Evolutionary conservation across 1,140 invertebrate species (phyloP), one percentile per base, ranked within the genome.

Genomic region (Drosophila baimaii): DNA sequence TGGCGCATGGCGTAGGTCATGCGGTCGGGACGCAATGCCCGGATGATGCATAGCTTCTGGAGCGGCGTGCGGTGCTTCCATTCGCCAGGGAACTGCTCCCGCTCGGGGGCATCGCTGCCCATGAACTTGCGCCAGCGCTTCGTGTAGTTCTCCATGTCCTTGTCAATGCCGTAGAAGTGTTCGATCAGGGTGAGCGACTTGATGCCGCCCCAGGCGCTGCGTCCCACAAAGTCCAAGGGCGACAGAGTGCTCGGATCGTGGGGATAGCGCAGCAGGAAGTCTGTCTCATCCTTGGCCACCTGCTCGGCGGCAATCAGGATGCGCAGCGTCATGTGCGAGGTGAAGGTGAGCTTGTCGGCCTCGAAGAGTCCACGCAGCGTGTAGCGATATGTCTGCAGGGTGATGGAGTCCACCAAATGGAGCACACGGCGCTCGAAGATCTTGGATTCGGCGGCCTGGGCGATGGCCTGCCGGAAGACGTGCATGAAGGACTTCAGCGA

Each of bases 91-190:
- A 98, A 95, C 92, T 98, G 98, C 90, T 99, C 98, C 89, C 96
- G 95, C 92, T 99, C 98, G 0, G 98, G 98, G 41, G 94, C 95
- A 92, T 99, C 98, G 49, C 96, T 96, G 79, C 98, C 97, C 7
- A 98, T 95, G 85, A 98, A 98, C 88, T 98, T 98, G 80, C 96
- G 96, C 98, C 97, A 98, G 57, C 97, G 92, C 91, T 98, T 99
- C 0, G 95, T 95, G 17, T 97, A 97, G 0, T 97, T 97, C 93
- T 98, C 98, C 79, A 99, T 97, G 91, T 99, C 98, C 76, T 97
- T 95, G 91, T 99, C 98, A 15, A 99, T 93, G 92, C 97, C 97
- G 73, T 95, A 94, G 91, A 98, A 99, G 29, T 97, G 96, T 37
- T 97, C 95, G 92, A 97, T 95, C 46, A 93, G 93, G 3, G 96